Evolutionary conservation across 2,113 vertebrate species (phyloP).

Genomic region (Thymallus thymallus): DNA sequence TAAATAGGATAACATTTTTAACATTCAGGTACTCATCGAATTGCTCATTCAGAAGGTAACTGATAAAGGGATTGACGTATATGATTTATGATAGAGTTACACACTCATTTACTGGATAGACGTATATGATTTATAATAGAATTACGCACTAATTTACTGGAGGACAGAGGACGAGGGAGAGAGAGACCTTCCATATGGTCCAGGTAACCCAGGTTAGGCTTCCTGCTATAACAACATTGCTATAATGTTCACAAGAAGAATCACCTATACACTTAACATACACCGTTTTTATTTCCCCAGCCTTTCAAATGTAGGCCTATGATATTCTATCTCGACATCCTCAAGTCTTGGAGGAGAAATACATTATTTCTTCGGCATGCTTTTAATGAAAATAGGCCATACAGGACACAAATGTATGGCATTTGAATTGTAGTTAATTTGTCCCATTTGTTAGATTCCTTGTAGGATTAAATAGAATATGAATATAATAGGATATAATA

Average conservation of each 20-base stretch:
- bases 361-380: no score
- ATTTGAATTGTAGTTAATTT: no score
- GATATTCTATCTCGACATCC: no score
- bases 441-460: no score
- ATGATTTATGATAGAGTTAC: not conserved
- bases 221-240: not conserved
- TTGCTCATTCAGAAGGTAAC: not conserved
- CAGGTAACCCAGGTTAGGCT: not conserved
- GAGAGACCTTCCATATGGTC: not conserved
- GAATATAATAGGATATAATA: no score
- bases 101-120: not conserved
- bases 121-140: not conserved
- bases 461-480: no score
- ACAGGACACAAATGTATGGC: not conserved
- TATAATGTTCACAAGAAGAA: not conserved
- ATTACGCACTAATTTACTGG: not conserved
- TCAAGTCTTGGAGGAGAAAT: no score
- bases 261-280: not conserved
- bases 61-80: not conserved
- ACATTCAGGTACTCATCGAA: no score
- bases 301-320: not conserved
- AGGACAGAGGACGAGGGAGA: slow-evolving; percentile 5
- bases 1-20: no score
- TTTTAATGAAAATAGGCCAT: no score
- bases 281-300: not conserved